phyloP scores from a whole-genome alignment of 1,140 invertebrate genomes.

The Meloidogyne exigua region DNA sequence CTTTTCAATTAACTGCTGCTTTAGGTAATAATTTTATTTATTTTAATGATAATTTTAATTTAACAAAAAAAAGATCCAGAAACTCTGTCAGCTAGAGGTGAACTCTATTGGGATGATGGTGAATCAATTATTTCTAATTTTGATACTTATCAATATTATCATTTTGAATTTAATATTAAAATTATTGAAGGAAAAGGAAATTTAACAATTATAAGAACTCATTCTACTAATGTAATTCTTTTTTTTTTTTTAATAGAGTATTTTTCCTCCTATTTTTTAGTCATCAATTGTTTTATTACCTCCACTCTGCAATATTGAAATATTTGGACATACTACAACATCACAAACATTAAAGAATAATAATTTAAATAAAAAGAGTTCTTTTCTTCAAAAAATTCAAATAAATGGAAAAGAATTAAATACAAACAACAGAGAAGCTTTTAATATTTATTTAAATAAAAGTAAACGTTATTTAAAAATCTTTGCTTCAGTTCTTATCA shows the following conservation, averaged over 20 bases:
- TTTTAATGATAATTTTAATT: neutral
- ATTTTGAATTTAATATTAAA: slow-evolving; percentile 27
- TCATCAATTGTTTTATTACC: neutral
- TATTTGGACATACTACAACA: slow-evolving; percentile 2
- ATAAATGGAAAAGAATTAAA: neutral
- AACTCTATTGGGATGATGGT: slow-evolving; percentile 45
- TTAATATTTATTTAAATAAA: neutral
- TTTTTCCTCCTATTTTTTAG: neutral
- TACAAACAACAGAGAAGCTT: neutral
- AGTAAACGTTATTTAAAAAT: neutral
- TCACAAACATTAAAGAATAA: neutral
- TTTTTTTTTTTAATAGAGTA: neutral
- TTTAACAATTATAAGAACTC: neutral
- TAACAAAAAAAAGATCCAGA: neutral
- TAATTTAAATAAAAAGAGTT: neutral
- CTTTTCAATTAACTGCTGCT: slow-evolving; percentile 34
- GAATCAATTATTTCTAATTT: slow-evolving; percentile 29
- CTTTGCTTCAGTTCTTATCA: neutral
- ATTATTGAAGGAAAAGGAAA: neutral
- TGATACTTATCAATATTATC: slow-evolving; percentile 26
- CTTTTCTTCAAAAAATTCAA: neutral
- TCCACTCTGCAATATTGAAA: neutral
- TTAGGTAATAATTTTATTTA: slow-evolving; percentile 22
- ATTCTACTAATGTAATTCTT: neutral
- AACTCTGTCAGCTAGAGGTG: slow-evolving; percentile 23